Percentiles rank a stretch among this genome's conserved stretches.
Evolutionary conservation across 2,113 vertebrate species (phyloP).

Genomic region (Solea solea): DNA sequence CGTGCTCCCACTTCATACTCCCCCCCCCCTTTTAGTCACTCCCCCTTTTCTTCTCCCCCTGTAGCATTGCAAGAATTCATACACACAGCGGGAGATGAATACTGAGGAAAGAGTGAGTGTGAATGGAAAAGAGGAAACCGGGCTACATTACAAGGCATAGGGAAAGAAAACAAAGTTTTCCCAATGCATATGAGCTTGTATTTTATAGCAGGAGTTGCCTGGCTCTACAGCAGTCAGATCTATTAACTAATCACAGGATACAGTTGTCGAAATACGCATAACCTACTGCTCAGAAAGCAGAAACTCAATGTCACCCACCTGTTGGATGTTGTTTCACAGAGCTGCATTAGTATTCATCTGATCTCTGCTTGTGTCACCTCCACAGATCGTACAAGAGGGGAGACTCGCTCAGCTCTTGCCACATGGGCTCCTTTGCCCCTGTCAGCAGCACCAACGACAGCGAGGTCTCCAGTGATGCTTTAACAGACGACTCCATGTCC

Average conservation of each 20-base stretch:
- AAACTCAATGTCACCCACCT: conserved; percentile 24
- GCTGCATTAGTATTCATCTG: conserved; percentile 6
- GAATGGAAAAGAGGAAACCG: conserved; percentile 54
- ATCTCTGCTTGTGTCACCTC: conserved; percentile 17
- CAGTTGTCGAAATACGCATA: conserved; percentile 1
- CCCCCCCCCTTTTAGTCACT: conserved; percentile 6
- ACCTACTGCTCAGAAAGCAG: neutral
- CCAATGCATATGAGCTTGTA: conserved; percentile 48
- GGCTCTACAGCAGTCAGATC: conserved; percentile 42
- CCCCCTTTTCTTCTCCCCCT: conserved; percentile 27
- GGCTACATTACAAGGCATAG: conserved; percentile 60
- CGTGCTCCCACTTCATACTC: conserved; percentile 40
- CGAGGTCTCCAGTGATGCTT: conserved; percentile 94
- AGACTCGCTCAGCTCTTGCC: conserved; percentile 85
- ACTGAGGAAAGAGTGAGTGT: conserved; percentile 50
- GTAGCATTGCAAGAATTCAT: conserved; percentile 65
- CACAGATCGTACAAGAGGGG: conserved; percentile 90
- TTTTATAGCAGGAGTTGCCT: neutral
- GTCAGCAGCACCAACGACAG: conserved; percentile 96
- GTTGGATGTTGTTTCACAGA: conserved; percentile 22
- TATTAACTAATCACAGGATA: conserved; percentile 29
- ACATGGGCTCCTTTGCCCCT: conserved; percentile 89
- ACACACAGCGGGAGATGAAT: conserved; percentile 66
- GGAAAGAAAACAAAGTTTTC: conserved; percentile 50
- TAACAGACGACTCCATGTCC: conserved; percentile 96